Base-by-base conservation (phyloP, 2,888 invertebrate species). In the Scaptomyza cyrtandrae region DNA sequence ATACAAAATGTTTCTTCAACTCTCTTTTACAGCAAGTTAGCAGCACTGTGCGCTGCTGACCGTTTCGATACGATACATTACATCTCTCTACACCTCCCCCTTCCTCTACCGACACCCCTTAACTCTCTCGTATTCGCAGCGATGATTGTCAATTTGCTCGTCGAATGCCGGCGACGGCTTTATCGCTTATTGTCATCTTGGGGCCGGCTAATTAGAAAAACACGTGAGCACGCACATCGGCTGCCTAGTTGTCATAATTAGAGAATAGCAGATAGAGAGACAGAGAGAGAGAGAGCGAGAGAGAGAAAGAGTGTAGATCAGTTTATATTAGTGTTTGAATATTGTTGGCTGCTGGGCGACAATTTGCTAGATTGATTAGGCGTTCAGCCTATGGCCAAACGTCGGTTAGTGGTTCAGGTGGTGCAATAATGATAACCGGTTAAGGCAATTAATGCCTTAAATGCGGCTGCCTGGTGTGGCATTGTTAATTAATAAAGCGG, bases 91-190 rank as follows among this genome's bases (percentile, higher is more conserved):
- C 16, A 13, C 37, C 33, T 33, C 1, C 33, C 2, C 33, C 6
- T 3, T 31, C n/a, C 46, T 4, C 19, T 14, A n/a, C 1, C 33
- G 9, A 24, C n/a, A 11, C n/a, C 10, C 31, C 16, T 11, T 31
- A 29, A 7, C 29, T 27, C 39, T 16, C 11, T 13, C 16, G 37
- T 6, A 19, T 46, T 14, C 13, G 14, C 37, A 11, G 48, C 59
- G 86, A 88, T 88, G 90, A 90, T 90, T 89, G 90, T 89, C 90
- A 89, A 90, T 87, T 88, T 89, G 71, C 75, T 63, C 49, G 65
- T 54, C 66, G 53, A 60, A 64, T 65, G 71, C 68, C 81, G 84
- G 84, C 84, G 71, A 78, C 84, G 84, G 72, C 71, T 79, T 78
- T 85, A 80, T 88, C 85, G 84, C 66, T 74, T 75, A 85, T 80